Conservation (phyloP, 2,888 invertebrate species). For the Amiota mariae region DNA sequence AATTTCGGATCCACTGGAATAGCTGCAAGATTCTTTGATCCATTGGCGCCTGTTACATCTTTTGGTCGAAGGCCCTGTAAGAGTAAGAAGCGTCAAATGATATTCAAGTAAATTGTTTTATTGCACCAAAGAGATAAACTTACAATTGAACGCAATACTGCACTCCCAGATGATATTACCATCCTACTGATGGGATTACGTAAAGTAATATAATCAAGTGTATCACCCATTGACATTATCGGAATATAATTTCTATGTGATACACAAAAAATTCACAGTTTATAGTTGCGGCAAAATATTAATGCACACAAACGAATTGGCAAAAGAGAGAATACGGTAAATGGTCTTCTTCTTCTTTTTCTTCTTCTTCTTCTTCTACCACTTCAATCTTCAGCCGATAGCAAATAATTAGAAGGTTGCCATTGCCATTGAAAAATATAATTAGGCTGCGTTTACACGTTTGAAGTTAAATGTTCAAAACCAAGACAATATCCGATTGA, state of each 20-base stretch:
- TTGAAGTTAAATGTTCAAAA: too few species aligned
- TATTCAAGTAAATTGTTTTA: not conserved
- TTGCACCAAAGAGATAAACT: constrained; percentile 39
- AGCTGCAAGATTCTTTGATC: not conserved
- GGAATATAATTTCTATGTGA: constrained; percentile 19
- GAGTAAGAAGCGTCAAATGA: not conserved
- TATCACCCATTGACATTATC: constrained; percentile 65
- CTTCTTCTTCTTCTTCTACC: too few species aligned
- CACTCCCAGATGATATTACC: constrained; percentile 56
- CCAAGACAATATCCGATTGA: too few species aligned
- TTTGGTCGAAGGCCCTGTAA: constrained; percentile 57
- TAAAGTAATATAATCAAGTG: constrained; percentile 65
- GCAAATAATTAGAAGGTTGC: too few species aligned
- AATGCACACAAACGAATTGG: too few species aligned
- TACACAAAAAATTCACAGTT: too few species aligned
- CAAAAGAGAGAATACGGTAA: too few species aligned
- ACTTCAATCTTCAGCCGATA: too few species aligned
- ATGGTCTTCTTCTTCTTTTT: too few species aligned
- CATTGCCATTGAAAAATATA: too few species aligned
- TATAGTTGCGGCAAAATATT: too few species aligned
- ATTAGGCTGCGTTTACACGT: too few species aligned
- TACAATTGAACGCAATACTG: constrained; percentile 60
- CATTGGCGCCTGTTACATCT: not conserved
- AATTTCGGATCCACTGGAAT: not conserved
- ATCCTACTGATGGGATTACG: constrained; percentile 70